Conservation (phyloP, 2,113 vertebrate genomes). For the Anas platyrhynchos region DNA sequence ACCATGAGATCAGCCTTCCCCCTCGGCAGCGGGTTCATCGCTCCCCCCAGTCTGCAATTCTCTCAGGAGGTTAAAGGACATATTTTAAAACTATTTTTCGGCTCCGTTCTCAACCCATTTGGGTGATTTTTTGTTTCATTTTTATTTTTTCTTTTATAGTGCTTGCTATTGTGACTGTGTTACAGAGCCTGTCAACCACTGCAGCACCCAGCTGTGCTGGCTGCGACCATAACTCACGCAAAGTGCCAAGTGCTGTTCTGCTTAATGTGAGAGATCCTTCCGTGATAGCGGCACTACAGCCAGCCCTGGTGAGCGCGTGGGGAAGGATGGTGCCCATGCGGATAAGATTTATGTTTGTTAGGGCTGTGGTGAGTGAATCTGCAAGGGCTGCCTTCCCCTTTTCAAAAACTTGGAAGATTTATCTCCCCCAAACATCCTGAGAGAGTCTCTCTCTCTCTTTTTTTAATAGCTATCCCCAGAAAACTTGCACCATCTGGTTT, state of each 20-base stretch:
- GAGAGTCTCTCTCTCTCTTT: neutral
- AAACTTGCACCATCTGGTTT: neutral
- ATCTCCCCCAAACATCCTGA: neutral
- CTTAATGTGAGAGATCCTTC: conserved; percentile 46
- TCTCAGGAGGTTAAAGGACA: neutral
- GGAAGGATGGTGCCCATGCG: conserved; percentile 41
- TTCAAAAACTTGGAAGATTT: conserved; percentile 19
- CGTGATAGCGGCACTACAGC: neutral
- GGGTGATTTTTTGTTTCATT: neutral
- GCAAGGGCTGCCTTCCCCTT: conserved; percentile 11
- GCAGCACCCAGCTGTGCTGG: conserved; percentile 59
- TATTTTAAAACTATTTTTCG: neutral
- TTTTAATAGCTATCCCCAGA: neutral
- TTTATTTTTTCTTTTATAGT: neutral
- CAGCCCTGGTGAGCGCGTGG: neutral
- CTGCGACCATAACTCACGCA: conserved; percentile 29
- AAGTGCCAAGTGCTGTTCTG: conserved; percentile 38
- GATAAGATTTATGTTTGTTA: conserved; percentile 34
- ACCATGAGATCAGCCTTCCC: neutral
- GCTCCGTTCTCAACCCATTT: neutral
- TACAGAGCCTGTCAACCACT: conserved; percentile 39
- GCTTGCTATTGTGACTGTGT: conserved; percentile 11
- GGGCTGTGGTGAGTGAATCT: conserved; percentile 36
- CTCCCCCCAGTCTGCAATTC: neutral
- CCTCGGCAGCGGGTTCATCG: neutral